Percentiles rank a stretch among this genome's conserved stretches.
Conservation (phyloP, 2,888 invertebrate genomes). For the Macroteleia sp. region DNA sequence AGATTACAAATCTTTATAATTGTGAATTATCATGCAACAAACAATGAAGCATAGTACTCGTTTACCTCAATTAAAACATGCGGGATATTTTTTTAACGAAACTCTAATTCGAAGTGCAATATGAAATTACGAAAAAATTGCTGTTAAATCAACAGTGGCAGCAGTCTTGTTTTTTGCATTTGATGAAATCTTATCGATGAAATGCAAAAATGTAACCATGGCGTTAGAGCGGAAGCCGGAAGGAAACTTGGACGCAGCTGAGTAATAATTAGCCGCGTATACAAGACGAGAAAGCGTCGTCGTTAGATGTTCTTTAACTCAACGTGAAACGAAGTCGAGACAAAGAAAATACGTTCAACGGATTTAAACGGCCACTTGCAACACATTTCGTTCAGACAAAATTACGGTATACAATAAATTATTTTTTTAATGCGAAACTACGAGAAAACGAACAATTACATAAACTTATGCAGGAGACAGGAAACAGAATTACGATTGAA, state of each 20-base stretch:
- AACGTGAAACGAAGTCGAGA: constrained; percentile 26
- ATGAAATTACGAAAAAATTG: constrained; percentile 7
- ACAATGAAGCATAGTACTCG: constrained; percentile 43
- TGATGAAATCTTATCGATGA: constrained; percentile 51
- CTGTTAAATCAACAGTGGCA: constrained; percentile 31
- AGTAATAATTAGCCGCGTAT: constrained; percentile 72
- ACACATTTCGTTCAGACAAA: constrained; percentile 17
- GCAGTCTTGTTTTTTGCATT: constrained; percentile 30
- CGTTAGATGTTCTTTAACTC: constrained; percentile 40
- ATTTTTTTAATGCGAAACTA: constrained; percentile 13
- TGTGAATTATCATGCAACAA: constrained; percentile 30
- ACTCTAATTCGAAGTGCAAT: no score
- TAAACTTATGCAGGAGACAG: constrained; percentile 11
- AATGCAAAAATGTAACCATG: constrained; percentile 44
- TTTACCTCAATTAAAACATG: constrained; percentile 42
- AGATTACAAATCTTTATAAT: constrained; percentile 30
- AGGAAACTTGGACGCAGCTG: constrained; percentile 72
- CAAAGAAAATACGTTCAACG: constrained; percentile 53
- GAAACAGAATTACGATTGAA: constrained; percentile 24
- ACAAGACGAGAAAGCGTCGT: constrained; percentile 62
- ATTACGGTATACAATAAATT: constrained; percentile 27
- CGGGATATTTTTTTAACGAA: not conserved
- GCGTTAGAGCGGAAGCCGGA: constrained; percentile 71
- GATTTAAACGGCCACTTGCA: constrained; percentile 25
- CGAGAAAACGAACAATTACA: constrained; percentile 41